phyloP scores from a whole-genome alignment of 2,113 vertebrate genomes.

The Peromyscus californicus region DNA sequence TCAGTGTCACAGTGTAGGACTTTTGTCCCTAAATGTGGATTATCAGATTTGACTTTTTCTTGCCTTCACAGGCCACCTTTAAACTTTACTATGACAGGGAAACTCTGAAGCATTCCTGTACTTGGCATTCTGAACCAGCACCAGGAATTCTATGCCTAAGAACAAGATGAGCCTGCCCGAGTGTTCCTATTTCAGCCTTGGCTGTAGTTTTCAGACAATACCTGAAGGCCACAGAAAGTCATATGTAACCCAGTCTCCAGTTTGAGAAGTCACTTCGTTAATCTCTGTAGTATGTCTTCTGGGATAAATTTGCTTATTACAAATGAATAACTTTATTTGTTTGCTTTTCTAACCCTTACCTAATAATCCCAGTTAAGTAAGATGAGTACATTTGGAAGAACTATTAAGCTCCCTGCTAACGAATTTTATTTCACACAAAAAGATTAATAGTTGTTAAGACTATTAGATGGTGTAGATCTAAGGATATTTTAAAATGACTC shows the following conservation, averaged over 20 bases:
- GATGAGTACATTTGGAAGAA: background rate
- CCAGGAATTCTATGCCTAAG: background rate
- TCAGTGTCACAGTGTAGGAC: background rate
- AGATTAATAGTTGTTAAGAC: constrained; percentile 34
- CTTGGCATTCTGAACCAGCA: background rate
- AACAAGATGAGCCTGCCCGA: background rate
- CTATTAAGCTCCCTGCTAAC: background rate
- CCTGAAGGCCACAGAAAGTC: background rate
- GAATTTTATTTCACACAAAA: background rate
- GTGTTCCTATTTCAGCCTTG: background rate
- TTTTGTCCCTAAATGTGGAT: background rate
- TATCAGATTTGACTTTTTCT: background rate
- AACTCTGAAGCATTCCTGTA: background rate
- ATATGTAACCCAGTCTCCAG: background rate
- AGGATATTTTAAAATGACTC: background rate
- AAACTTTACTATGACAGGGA: background rate
- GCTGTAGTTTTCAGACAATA: background rate
- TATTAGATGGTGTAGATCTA: background rate
- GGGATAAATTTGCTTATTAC: background rate
- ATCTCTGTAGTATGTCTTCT: background rate
- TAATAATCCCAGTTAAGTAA: background rate
- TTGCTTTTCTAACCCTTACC: constrained; percentile 27
- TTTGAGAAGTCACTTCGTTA: background rate
- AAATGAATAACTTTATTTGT: constrained; percentile 9
- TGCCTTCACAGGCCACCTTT: background rate